These are phyloP conservation scores for Tadarida brasiliensis DNA, from an alignment of 2,797 vertebrate genomes.

Conservation along the genomic window DNA sequence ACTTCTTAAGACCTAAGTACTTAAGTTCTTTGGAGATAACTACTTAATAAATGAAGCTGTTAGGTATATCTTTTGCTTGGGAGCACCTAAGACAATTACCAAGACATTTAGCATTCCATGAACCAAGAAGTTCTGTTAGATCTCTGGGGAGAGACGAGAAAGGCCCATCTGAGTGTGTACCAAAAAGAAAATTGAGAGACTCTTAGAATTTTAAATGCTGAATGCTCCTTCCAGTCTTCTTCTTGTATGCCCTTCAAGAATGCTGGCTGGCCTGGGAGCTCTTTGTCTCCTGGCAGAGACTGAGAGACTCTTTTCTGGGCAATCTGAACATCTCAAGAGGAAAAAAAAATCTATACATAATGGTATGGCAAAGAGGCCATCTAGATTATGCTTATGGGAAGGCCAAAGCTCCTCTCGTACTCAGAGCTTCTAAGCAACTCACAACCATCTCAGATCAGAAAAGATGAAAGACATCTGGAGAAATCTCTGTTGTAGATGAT, in stretches of 20 bases:
- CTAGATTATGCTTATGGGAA: not conserved
- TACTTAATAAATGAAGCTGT: not conserved
- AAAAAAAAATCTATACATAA: not conserved
- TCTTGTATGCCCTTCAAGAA: not conserved
- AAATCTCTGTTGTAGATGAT: not conserved
- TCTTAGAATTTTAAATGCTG: not conserved
- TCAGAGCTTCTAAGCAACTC: not conserved
- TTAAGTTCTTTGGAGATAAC: conserved; percentile 15
- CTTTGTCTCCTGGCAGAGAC: not conserved
- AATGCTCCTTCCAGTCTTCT: not conserved
- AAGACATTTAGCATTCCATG: not conserved
- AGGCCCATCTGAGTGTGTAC: not conserved
- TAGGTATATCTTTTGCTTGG: not conserved
- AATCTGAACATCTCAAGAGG: not conserved
- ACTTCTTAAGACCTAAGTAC: not conserved
- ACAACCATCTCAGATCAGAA: not conserved
- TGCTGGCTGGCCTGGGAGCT: not conserved
- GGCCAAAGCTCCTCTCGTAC: not conserved
- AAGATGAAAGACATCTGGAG: not conserved
- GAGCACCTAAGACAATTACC: not conserved
- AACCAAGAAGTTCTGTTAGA: not conserved
- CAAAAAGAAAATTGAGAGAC: not conserved
- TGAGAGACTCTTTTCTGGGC: not conserved
- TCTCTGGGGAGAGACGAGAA: not conserved
- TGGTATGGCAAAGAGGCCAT: not conserved